A percentile compares a stretch with the other conserved stretches of the same genome.
phyloP scores from a whole-genome alignment of 37 sponge, comb jelly and placozoan species.

The Corticium candelabrum region DNA sequence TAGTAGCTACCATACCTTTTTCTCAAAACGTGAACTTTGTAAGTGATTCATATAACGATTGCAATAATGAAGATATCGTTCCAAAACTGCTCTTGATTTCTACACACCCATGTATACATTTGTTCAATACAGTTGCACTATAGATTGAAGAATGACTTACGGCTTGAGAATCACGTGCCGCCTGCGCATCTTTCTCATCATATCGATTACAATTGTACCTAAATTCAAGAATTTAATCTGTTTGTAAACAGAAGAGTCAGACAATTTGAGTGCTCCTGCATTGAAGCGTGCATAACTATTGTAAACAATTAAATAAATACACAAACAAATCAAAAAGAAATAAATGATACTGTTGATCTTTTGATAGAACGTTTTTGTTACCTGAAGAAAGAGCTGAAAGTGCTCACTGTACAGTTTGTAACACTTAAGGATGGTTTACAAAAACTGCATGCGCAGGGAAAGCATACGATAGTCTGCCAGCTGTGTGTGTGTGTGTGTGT shows the following conservation, averaged over 20 bases:
- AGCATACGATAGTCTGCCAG: too few species aligned
- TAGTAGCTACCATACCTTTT: conserved; percentile 20
- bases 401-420: background rate
- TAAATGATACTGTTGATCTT: too few species aligned
- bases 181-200: conserved; percentile 60
- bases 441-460: too few species aligned
- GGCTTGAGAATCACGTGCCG: conserved; percentile 60
- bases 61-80: conserved; percentile 81
- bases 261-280: too few species aligned
- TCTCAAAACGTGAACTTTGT: conserved; percentile 58
- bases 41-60: conserved; percentile 81
- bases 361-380: background rate
- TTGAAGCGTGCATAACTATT: too few species aligned
- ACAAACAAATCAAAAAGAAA: background rate
- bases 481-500: too few species aligned
- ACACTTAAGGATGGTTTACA: too few species aligned
- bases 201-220: conserved; percentile 87
- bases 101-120: background rate
- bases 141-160: conserved; percentile 17
- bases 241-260: too few species aligned
- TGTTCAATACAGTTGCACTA: background rate
- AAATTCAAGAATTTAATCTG: too few species aligned
- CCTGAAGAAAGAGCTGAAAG: background rate
- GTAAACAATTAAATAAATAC: background rate
- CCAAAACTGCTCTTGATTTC: conserved; percentile 56